A percentile compares a stretch with the other conserved stretches of the same genome.
These are phyloP conservation scores for Hippopotamyrus pictus DNA, from an alignment of 2,797 vertebrate genomes.

Conservation along the genomic window DNA sequence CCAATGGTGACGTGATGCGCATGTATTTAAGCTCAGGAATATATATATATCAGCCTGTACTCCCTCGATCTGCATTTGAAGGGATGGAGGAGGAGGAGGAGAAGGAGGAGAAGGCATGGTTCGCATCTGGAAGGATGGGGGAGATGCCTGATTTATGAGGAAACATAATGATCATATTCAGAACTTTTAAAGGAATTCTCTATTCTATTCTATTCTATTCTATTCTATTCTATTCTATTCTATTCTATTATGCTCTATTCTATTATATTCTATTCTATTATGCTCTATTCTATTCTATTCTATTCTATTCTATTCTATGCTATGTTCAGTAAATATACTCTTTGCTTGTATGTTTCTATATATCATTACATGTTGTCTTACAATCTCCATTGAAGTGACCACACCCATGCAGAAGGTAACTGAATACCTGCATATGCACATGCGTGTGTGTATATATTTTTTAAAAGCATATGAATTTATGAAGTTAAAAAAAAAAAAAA, in stretches of 20 bases:
- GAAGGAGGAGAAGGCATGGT: neutral
- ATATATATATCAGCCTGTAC: neutral
- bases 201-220: neutral
- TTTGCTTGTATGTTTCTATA: neutral
- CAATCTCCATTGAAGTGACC: neutral
- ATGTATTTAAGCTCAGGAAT: neutral
- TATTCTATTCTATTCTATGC: neutral
- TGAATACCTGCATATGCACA: neutral
- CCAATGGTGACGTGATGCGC: neutral
- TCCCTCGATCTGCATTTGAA: neutral
- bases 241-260: neutral
- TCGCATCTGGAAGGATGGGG: neutral
- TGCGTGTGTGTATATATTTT: neutral
- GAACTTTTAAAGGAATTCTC: neutral
- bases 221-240: neutral
- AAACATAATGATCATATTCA: neutral
- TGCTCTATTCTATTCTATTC: neutral
- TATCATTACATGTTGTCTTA: neutral
- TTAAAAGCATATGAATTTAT: no score
- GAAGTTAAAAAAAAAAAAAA: slow-evolving; percentile 10
- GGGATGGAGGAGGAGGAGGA: neutral
- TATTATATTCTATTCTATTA: neutral
- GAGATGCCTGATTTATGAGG: neutral
- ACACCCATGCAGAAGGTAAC: neutral
- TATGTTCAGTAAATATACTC: neutral